Evolutionary conservation across 2,113 vertebrate genomes (phyloP).

Genomic region (Laticauda laticaudata): DNA sequence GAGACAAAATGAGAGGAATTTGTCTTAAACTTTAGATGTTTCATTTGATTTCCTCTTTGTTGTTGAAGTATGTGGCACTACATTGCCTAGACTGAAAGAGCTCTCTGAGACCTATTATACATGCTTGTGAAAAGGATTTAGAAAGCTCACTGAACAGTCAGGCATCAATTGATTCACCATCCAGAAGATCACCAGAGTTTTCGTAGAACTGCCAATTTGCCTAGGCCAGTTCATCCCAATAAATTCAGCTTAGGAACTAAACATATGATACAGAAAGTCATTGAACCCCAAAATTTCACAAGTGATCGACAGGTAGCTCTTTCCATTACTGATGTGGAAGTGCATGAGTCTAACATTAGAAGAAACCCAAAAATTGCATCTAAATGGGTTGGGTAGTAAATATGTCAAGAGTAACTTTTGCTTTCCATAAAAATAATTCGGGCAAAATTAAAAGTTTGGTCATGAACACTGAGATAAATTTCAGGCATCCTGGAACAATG

Average conservation of each 20-base stretch:
- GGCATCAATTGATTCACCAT: background rate
- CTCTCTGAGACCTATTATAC: background rate
- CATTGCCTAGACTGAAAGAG: background rate
- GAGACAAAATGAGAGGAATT: background rate
- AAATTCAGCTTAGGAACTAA: background rate
- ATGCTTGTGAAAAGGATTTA: background rate
- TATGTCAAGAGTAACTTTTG: background rate
- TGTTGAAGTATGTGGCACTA: background rate
- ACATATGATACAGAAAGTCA: background rate
- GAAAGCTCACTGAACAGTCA: background rate
- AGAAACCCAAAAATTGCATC: background rate
- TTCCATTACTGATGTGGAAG: background rate
- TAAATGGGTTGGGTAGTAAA: background rate
- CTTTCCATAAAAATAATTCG: background rate
- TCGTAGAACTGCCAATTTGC: background rate
- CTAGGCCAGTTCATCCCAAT: background rate
- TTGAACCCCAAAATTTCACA: background rate
- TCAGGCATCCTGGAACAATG: background rate
- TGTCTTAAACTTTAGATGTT: background rate
- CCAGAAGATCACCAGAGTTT: background rate
- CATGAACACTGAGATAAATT: background rate
- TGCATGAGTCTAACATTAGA: background rate
- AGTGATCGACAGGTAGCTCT: background rate
- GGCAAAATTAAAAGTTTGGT: background rate
- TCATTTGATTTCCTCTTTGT: background rate